A percentile compares a stretch with the other conserved stretches of the same genome.
Evolutionary conservation across 2,113 vertebrate species (phyloP).

Genomic region (Rafetus swinhoei): DNA sequence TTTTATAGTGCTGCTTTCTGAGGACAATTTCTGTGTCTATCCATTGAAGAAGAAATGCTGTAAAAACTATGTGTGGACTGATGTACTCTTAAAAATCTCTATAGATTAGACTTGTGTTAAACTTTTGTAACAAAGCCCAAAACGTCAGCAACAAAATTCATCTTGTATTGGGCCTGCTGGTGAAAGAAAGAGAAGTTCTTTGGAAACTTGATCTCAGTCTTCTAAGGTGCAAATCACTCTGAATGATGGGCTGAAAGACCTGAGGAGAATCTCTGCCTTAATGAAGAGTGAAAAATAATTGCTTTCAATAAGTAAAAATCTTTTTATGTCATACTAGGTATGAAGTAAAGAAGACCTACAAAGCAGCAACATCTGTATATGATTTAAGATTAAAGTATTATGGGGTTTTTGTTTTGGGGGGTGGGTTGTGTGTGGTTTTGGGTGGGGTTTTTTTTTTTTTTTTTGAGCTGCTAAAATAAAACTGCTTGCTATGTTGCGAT

Average conservation of each 20-base stretch:
- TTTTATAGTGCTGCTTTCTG: neutral
- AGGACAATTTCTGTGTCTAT: neutral
- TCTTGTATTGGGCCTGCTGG: neutral
- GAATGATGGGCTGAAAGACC: neutral
- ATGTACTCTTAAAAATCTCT: neutral
- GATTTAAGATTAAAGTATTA: neutral
- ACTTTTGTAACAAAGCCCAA: neutral
- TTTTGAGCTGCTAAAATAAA: rapidly evolving
- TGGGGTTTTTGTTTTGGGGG: neutral
- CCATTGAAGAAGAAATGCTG: neutral
- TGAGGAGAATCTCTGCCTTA: neutral
- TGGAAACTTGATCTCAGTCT: neutral
- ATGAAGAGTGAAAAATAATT: neutral
- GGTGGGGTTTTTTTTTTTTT: too few relatives aligned
- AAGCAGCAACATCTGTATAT: neutral
- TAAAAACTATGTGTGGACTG: neutral
- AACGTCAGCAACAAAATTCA: neutral
- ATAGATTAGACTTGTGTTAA: neutral
- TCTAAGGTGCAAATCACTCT: neutral
- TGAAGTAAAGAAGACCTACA: neutral
- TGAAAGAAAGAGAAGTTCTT: rapidly evolving
- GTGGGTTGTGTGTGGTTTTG: too few relatives aligned
- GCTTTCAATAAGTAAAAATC: neutral
- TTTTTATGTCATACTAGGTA: neutral
- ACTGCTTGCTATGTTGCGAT: neutral